A percentile compares a stretch with the other conserved stretches of the same genome.
Evolutionary conservation across 2,113 vertebrate species (phyloP).

Genomic region (Hippocampus zosterae): DNA sequence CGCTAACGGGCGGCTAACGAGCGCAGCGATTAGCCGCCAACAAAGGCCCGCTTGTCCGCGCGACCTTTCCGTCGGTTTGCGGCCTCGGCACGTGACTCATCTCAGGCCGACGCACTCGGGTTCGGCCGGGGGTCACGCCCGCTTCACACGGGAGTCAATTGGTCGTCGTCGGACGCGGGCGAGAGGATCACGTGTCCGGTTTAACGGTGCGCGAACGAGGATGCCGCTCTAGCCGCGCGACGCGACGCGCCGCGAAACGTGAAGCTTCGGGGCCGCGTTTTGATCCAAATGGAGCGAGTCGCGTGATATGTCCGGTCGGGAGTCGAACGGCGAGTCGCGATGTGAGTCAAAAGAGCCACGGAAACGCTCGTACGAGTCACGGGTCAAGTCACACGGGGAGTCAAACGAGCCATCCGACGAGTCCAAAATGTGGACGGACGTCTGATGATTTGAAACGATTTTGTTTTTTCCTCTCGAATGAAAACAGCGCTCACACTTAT

Average conservation of each 20-base stretch:
- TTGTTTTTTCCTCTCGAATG: no score
- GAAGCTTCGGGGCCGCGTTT: not conserved
- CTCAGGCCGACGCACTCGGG: not conserved
- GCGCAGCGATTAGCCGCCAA: not conserved
- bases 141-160: not conserved
- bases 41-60: not conserved
- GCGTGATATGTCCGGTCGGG: not conserved
- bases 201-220: not conserved
- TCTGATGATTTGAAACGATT: no score
- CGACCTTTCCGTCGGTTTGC: not conserved
- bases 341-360: not conserved
- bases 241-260: not conserved
- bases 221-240: not conserved
- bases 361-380: not conserved
- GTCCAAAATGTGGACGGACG: no score
- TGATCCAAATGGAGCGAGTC: not conserved
- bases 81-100: not conserved
- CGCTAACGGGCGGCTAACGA: slow-evolving; percentile 4
- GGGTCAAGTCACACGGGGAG: not conserved
- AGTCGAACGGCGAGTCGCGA: not conserved
- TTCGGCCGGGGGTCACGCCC: not conserved
- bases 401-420: no score
- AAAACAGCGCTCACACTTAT: no score
- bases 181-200: no score
- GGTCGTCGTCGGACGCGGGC: not conserved